phyloP scores from a whole-genome alignment of 2,797 vertebrate species.

The Lindbergichthys nudifrons region DNA sequence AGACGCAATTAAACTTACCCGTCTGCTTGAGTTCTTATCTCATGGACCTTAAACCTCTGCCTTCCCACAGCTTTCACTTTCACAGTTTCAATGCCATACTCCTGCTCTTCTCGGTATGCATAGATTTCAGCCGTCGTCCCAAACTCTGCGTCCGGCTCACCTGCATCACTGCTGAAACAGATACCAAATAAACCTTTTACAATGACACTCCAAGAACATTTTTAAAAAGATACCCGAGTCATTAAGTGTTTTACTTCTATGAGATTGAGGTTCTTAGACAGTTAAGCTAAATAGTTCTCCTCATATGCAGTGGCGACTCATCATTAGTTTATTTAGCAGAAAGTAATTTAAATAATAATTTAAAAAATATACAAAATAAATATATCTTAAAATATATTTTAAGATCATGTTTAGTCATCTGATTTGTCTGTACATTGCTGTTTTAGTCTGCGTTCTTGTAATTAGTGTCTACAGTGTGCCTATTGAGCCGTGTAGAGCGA shows the following conservation, averaged over 20 bases:
- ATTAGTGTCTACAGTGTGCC: too few relatives aligned
- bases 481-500: too few relatives aligned
- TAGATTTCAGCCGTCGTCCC: slow-evolving; percentile 99
- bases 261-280: not conserved
- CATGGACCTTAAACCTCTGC: slow-evolving; percentile 96
- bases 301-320: too few relatives aligned
- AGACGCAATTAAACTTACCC: slow-evolving; percentile 86
- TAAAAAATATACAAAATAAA: too few relatives aligned
- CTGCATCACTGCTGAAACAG: slow-evolving; percentile 64
- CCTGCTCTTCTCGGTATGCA: slow-evolving; percentile 95
- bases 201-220: not conserved
- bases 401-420: too few relatives aligned
- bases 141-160: slow-evolving; percentile 85
- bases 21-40: slow-evolving; percentile 95
- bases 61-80: slow-evolving; percentile 98
- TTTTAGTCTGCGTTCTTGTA: too few relatives aligned
- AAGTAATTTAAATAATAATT: too few relatives aligned
- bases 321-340: too few relatives aligned
- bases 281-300: too few relatives aligned
- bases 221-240: not conserved
- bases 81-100: slow-evolving; percentile 96
- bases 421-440: too few relatives aligned
- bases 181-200: not conserved
- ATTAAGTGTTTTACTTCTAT: not conserved
- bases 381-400: too few relatives aligned